Percentiles rank a stretch among this genome's conserved stretches.
Evolutionary conservation across 2,888 invertebrate species (phyloP).

Genomic region (Tolmerus cingulatus): DNA sequence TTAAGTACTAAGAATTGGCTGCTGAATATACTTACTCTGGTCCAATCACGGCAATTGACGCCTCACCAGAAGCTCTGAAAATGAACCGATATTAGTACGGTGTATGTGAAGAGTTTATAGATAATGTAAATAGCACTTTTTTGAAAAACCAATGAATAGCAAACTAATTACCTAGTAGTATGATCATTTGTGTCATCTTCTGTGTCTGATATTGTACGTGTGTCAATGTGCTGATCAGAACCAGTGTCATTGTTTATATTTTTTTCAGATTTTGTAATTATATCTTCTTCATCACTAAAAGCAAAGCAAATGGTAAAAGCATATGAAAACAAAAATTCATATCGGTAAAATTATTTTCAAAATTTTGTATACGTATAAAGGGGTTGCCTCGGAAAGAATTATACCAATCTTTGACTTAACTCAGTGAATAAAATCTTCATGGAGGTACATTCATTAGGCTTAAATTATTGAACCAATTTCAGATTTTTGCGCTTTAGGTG

Average conservation of each 20-base stretch:
- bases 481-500: no score
- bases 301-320: constrained; percentile 42
- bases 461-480: no score
- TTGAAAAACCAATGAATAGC: not conserved
- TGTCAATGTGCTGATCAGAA: constrained; percentile 51
- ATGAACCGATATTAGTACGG: not conserved
- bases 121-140: not conserved
- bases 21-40: not conserved
- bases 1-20: not conserved
- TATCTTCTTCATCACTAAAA: constrained; percentile 56
- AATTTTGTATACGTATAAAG: not conserved
- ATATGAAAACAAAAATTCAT: constrained; percentile 48
- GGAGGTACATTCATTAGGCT: no score
- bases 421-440: no score
- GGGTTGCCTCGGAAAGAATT: no score
- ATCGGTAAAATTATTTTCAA: not conserved
- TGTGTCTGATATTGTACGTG: constrained; percentile 55
- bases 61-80: not conserved
- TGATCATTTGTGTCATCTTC: constrained; percentile 46
- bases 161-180: constrained; percentile 32
- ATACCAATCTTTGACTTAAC: no score
- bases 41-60: not conserved
- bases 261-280: constrained; percentile 51
- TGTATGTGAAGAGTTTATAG: not conserved
- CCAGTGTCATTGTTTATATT: constrained; percentile 36